A percentile compares a stretch with the other conserved stretches of the same genome.
Evolutionary conservation across 2,113 vertebrate genomes (phyloP).

Genomic region (Gobius niger): DNA sequence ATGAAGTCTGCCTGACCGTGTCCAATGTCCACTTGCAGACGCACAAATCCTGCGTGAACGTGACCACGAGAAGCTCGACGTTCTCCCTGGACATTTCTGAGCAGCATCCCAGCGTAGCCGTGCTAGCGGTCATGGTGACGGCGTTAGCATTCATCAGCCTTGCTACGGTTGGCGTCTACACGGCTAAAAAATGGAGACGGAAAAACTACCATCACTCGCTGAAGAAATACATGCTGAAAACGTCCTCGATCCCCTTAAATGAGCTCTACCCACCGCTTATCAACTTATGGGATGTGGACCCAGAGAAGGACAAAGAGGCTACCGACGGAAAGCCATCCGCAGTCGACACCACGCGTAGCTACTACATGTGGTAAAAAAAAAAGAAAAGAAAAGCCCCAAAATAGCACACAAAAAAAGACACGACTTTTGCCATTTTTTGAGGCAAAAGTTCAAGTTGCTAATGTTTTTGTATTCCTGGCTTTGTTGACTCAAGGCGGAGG

Average conservation of each 20-base stretch:
- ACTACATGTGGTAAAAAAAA: constrained; percentile 95
- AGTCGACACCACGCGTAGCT: constrained; percentile 97
- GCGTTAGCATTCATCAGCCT: constrained; percentile 92
- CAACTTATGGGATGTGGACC: constrained; percentile 96
- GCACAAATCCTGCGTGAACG: constrained; percentile 95
- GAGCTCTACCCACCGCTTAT: constrained; percentile 98
- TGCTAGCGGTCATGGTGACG: constrained; percentile 90
- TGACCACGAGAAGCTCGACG: constrained; percentile 86
- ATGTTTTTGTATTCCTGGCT: constrained; percentile 85
- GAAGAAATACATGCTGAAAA: constrained; percentile 99
- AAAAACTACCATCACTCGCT: constrained; percentile 98
- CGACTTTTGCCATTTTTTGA: constrained; percentile 84
- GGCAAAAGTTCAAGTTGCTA: constrained; percentile 81
- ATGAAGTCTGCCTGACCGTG: constrained; percentile 94
- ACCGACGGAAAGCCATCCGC: constrained; percentile 88
- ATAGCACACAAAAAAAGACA: constrained; percentile 66
- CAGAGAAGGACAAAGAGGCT: constrained; percentile 93
- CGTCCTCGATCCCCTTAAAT: constrained; percentile 95
- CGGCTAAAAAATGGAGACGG: constrained; percentile 89
- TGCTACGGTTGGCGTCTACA: constrained; percentile 84
- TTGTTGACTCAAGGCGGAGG: constrained; percentile 85
- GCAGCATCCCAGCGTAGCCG: constrained; percentile 88
- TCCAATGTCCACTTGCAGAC: constrained; percentile 91
- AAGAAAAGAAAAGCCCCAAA: constrained; percentile 42
- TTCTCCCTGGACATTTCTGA: constrained; percentile 87